Conservation (phyloP, 2,888 invertebrate species). For the Philereme transversata region DNA sequence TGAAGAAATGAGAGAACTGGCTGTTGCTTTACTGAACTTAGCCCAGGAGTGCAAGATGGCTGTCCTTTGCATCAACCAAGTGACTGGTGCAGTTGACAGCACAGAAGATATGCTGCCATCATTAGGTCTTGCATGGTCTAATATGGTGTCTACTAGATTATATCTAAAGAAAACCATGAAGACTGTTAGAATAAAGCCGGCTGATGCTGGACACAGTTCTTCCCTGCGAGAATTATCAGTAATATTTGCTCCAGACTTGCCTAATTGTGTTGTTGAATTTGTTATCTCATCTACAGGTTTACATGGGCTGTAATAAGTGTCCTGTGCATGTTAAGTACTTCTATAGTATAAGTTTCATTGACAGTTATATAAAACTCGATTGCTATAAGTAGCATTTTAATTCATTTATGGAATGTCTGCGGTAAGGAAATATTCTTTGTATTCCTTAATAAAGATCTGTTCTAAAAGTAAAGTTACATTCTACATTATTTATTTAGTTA, state of each 20-base stretch:
- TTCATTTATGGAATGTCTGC: too few relatives aligned
- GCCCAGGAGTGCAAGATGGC: constrained; percentile 65
- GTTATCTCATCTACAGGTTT: constrained; percentile 59
- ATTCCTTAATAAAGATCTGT: too few relatives aligned
- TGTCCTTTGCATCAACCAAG: constrained; percentile 75
- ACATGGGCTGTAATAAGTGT: constrained; percentile 24
- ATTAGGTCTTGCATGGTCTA: constrained; percentile 77
- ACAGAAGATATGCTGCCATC: constrained; percentile 60
- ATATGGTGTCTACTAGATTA: constrained; percentile 69
- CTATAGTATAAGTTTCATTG: too few relatives aligned
- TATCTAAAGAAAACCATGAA: constrained; percentile 50
- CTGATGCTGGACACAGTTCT: constrained; percentile 37
- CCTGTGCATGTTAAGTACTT: too few relatives aligned
- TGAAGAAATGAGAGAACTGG: constrained; percentile 72
- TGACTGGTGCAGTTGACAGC: constrained; percentile 62
- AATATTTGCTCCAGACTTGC: constrained; percentile 65
- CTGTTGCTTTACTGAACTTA: constrained; percentile 53
- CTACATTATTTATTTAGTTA: too few relatives aligned
- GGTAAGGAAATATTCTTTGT: too few relatives aligned
- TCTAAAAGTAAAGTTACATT: too few relatives aligned
- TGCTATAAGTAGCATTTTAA: too few relatives aligned
- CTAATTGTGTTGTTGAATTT: constrained; percentile 51
- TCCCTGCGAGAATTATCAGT: constrained; percentile 58
- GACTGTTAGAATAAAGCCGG: constrained; percentile 20
- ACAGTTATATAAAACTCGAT: too few relatives aligned